Evolutionary conservation across 2,888 invertebrate genomes (phyloP), one percentile per base, ranked within the genome.

Genomic region (Eulithis prunata): DNA sequence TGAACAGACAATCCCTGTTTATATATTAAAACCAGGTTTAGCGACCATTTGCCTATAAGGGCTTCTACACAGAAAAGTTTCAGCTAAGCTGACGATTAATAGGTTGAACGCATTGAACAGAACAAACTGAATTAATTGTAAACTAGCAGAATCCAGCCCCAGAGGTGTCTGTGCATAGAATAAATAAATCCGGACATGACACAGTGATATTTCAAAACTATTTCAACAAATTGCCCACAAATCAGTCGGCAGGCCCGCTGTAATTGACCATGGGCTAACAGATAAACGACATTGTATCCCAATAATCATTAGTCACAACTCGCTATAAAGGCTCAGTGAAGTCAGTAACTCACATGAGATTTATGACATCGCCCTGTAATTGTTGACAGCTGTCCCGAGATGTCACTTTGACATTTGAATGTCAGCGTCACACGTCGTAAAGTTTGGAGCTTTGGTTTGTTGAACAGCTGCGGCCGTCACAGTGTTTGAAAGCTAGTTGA

Each of bases 361-460:
- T 71, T 69, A 70, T 71, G 72, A 71, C 67, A 62, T 67, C 69
- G 71, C 72, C 71, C 68, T 67, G 71, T 61, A 64, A 66, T 66
- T 55, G 70, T 65, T 68, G 71, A 70, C 75, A 73, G 69, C 66
- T 75, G 75, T 70, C 75, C 71, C 65, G 69, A 57, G 66, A 56
- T 62, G 69, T 75, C 75, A 75, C 70, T 69, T 68, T 66, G 72
- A 72, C 73, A 76, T 73, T 75, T 68, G 67, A 71, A 74, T 74
- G 75, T 75, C 75, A 71, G 47, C 66, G 71, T 70, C 62, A 60
- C 63, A 59, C 63, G 58, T 53, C 56, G 60, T 65, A 60, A 64
- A 64, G 59, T 45, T 32, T 38, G 8, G 47, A 53, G 43, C 38
- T 57, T 45, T 13, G 32, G 21, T 38, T 53, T 45, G 8, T n/a